These are phyloP conservation scores for Camelus bactrianus DNA, from an alignment of 2,113 vertebrate species.

Conservation along the genomic window DNA sequence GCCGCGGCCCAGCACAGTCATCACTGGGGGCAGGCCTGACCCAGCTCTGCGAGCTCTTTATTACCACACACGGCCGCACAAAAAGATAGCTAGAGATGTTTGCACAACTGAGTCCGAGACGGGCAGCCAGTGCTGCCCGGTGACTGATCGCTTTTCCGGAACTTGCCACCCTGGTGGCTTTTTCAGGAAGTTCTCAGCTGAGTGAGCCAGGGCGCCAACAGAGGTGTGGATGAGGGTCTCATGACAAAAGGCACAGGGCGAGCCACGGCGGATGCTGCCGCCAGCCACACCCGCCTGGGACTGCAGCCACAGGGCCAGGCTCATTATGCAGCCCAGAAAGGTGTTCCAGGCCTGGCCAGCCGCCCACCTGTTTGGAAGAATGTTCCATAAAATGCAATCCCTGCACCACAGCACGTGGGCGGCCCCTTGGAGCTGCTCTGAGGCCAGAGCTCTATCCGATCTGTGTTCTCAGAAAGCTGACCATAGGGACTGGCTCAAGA, in stretches of 20 bases:
- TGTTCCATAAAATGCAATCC: rapidly evolving
- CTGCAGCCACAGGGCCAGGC: not conserved
- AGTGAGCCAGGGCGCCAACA: rapidly evolving
- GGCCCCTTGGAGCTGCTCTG: not conserved
- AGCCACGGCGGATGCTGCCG: rapidly evolving
- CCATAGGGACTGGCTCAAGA: rapidly evolving
- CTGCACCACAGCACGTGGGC: rapidly evolving
- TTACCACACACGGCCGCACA: not conserved
- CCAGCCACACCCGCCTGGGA: not conserved
- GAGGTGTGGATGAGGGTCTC: not conserved
- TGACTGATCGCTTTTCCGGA: not conserved
- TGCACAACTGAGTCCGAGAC: rapidly evolving
- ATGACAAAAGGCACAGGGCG: not conserved
- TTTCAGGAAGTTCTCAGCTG: not conserved
- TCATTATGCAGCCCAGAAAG: not conserved
- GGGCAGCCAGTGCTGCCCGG: rapidly evolving
- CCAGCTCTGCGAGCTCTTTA: rapidly evolving
- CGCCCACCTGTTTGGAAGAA: not conserved
- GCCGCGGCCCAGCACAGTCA: conserved; percentile 71
- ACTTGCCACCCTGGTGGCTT: not conserved
- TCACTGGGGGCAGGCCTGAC: conserved; percentile 50
- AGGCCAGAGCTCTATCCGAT: rapidly evolving
- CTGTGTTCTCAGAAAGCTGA: not conserved
- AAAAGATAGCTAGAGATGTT: rapidly evolving
- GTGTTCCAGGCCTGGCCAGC: not conserved